Percentiles rank a stretch among this genome's conserved stretches.
Conservation (phyloP, 2,113 vertebrate genomes). For the Nothocercus nigrocapillus region DNA sequence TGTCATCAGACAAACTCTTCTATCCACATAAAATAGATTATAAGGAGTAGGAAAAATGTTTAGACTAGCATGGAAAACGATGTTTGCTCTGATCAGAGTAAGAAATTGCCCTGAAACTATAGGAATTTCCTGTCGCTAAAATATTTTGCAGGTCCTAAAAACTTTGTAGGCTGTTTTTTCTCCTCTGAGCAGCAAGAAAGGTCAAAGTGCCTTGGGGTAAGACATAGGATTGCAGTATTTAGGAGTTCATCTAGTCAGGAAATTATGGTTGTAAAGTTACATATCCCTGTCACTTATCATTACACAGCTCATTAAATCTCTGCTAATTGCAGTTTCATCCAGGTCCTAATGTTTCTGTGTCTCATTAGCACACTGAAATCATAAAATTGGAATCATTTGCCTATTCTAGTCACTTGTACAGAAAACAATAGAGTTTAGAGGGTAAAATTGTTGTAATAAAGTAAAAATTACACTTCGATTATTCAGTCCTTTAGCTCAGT, state of each 20-base stretch:
- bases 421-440: neutral
- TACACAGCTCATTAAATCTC: constrained; percentile 82
- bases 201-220: constrained; percentile 51
- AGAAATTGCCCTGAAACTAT: constrained; percentile 21
- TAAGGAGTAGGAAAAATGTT: constrained; percentile 3
- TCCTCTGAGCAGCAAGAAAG: constrained; percentile 43
- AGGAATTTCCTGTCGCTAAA: constrained; percentile 4
- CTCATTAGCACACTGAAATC: constrained; percentile 56
- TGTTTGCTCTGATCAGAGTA: constrained; percentile 6
- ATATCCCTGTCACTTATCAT: constrained; percentile 79
- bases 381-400: constrained; percentile 31
- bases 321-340: constrained; percentile 78
- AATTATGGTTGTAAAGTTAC: constrained; percentile 78
- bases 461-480: neutral
- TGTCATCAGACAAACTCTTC: constrained; percentile 17
- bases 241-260: constrained; percentile 79
- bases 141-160: neutral
- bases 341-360: constrained; percentile 65
- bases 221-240: constrained; percentile 22
- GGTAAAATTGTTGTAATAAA: constrained; percentile 18
- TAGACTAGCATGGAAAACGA: constrained; percentile 2
- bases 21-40: neutral
- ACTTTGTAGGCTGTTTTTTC: constrained; percentile 1
- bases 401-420: constrained; percentile 24
- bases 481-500: neutral